Evolutionary conservation across 2,888 invertebrate species (phyloP).

Genomic region (Sympetrum striolatum): DNA sequence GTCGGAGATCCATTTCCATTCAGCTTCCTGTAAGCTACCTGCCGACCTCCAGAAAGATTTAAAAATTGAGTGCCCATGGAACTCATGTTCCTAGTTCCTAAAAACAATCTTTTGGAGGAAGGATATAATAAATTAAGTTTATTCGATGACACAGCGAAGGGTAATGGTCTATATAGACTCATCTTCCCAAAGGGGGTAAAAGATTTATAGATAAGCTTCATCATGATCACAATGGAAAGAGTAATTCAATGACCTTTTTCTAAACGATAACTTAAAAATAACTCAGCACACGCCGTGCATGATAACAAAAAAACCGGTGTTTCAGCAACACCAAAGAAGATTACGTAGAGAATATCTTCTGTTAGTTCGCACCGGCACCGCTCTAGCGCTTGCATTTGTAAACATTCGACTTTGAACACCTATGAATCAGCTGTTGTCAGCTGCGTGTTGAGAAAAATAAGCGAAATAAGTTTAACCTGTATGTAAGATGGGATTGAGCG

Average conservation of each 20-base stretch:
- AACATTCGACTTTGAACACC: too few species aligned
- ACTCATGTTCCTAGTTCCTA: conserved; percentile 1
- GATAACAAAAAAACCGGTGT: too few species aligned
- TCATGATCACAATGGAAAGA: background rate
- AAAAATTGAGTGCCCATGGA: background rate
- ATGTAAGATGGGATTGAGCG: too few species aligned
- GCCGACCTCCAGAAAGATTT: background rate
- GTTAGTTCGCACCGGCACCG: too few species aligned
- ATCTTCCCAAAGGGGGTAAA: background rate
- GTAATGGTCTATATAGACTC: background rate
- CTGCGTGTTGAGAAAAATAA: too few species aligned
- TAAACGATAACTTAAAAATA: background rate
- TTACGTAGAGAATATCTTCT: too few species aligned
- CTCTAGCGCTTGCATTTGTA: too few species aligned
- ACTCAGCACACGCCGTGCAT: background rate
- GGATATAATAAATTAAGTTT: background rate
- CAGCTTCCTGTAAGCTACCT: background rate
- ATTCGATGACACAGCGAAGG: background rate
- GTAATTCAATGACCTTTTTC: background rate
- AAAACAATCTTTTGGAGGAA: background rate
- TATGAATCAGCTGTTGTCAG: too few species aligned
- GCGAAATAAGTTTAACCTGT: too few species aligned
- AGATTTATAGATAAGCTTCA: background rate
- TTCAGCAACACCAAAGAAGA: too few species aligned
- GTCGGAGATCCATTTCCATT: background rate